Percentiles rank a stretch among this genome's conserved stretches.
Conservation (phyloP, 2,797 vertebrate genomes). For the Hydrocynus forskahlii region DNA sequence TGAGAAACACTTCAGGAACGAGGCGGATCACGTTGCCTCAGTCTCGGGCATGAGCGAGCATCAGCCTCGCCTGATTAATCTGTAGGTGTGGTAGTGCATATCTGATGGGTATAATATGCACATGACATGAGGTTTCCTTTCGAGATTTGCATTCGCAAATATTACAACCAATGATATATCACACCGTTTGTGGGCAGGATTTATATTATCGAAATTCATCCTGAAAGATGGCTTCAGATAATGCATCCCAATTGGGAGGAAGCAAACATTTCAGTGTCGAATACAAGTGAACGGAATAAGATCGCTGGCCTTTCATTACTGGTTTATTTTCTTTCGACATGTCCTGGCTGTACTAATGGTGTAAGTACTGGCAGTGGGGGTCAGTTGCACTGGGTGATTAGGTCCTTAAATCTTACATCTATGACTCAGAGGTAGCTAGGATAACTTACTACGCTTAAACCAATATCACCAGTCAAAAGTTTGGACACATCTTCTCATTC, state of each 20-base stretch:
- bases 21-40: slow-evolving; percentile 58
- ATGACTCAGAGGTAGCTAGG: too few relatives aligned
- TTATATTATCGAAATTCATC: slow-evolving; percentile 41
- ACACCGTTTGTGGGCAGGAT: slow-evolving; percentile 14
- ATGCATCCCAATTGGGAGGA: not conserved
- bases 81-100: slow-evolving; percentile 76
- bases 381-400: not conserved
- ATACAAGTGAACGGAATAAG: not conserved
- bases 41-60: slow-evolving; percentile 71
- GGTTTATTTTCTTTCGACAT: not conserved
- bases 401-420: too few relatives aligned
- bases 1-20: slow-evolving; percentile 47
- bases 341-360: not conserved
- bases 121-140: slow-evolving; percentile 66
- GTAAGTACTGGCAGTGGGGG: not conserved
- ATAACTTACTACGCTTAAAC: too few relatives aligned
- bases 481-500: too few relatives aligned
- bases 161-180: slow-evolving; percentile 33
- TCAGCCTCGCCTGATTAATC: slow-evolving; percentile 72
- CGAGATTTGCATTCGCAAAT: slow-evolving; percentile 68
- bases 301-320: not conserved
- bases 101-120: slow-evolving; percentile 63
- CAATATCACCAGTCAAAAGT: not conserved
- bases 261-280: not conserved
- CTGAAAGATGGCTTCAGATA: not conserved